Evolutionary conservation across 1,140 invertebrate genomes (phyloP), one percentile per base, ranked within the genome.

Genomic region (Hyphantria cunea): DNA sequence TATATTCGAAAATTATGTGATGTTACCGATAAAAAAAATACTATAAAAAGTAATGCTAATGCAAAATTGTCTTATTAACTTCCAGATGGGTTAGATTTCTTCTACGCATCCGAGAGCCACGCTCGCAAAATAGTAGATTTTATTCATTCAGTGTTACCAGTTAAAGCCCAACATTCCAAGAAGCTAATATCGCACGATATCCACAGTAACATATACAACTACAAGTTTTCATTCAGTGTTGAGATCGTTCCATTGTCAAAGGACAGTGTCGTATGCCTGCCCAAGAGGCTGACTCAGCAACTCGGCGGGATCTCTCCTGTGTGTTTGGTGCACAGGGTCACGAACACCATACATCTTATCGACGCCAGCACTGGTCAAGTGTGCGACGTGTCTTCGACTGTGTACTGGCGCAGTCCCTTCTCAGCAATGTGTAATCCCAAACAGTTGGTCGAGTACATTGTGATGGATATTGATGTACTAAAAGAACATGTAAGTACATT

Each of bases 171-270:
- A 62, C 95, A 96, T 74, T 98, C 98, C 0, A 98, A 99, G 86
- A 98, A 99, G 79, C 92, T 99, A 9, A 96, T 99, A 70, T 99
- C 98, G 0, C 98, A 99, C 81, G 99, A 99, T 90, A 96, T 97
- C 33, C 97, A 98, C 84, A 99, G 96, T 81, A 99, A 99, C 82
- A 94, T 95, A 34, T 99, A 97, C 88, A 99, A 99, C 88, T 99
- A 99, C 88, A 99, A 99, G 90, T 96, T 96, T 79, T 95, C 96
- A 37, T 97, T 94, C 89, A 96, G 96, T 69, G 95, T 99, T 56
- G 98, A 99, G 89, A 97, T 99, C 80, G 97, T 98, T 0, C 99
- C 99, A 0, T 86, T 99, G 13, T 99, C 98, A 31, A 99, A 99
- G 86, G 97, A 99, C 86, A 98, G 98, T 83, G 91, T 99, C 49